Conservation (phyloP, 2,888 invertebrate genomes). For the Polyommatus icarus region DNA sequence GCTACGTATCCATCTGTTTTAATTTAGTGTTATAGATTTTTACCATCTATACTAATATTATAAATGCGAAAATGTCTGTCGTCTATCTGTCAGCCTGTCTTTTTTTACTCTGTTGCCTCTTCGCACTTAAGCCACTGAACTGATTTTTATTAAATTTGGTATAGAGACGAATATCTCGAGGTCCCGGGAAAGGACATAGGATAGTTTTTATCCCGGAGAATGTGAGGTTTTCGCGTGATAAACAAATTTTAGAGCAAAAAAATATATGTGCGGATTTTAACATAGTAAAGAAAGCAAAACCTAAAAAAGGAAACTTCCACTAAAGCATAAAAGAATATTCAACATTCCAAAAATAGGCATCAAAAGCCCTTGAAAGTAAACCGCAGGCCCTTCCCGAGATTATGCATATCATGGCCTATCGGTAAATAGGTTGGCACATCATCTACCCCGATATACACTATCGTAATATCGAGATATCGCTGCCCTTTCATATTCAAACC, state of each 20-base stretch:
- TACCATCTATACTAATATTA: no score
- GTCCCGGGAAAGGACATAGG: no score
- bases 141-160: no score
- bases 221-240: no score
- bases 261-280: no score
- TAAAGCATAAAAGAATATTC: conserved; percentile 40
- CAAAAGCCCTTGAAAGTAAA: conserved; percentile 46
- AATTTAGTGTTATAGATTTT: neutral
- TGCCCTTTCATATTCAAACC: conserved; percentile 45
- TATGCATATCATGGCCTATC: conserved; percentile 63
- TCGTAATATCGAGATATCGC: conserved; percentile 61
- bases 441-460: conserved; percentile 65
- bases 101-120: no score
- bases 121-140: no score
- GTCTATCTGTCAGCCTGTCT: no score
- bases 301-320: conserved; percentile 2
- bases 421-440: conserved; percentile 53
- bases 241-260: no score
- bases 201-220: no score
- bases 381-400: conserved; percentile 65
- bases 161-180: no score
- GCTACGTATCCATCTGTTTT: neutral
- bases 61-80: no score
- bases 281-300: neutral
- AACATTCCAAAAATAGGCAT: conserved; percentile 36